Evolutionary conservation across 2,113 vertebrate species (phyloP), one percentile per base, ranked within the genome.

Genomic region (Maccullochella peelii): DNA sequence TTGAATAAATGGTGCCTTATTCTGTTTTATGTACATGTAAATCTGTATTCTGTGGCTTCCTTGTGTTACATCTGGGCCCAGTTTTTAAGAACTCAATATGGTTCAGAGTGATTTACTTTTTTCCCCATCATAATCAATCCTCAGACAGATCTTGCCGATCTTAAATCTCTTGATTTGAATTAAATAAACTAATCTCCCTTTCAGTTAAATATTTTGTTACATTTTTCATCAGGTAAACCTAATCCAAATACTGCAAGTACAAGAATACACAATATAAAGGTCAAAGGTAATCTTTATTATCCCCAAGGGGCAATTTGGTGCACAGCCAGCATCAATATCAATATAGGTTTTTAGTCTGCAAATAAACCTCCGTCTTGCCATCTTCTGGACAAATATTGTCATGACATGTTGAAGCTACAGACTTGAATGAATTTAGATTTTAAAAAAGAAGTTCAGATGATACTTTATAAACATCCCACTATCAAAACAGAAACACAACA

Each of bases 321-420:
- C n/a, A n/a, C n/a, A n/a, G n/a, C n/a, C n/a, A n/a, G n/a, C n/a
- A n/a, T n/a, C n/a, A n/a, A n/a, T n/a, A n/a, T n/a, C n/a, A n/a
- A n/a, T n/a, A 1, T 10, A 59, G 14, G 2, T 25, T 42, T 52
- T 54, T 2, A 49, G 12, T 63, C 14, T 44, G 47, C 2, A 74
- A 67, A 50, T 23, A 30, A 2, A 42, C 2, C 36, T 70, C 44
- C 0, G 40, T 23, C 25, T 12, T 16, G 67, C 67, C 67, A 65
- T 72, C 73, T 77, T 23, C 40, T 77, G 81, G 81, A 57, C 50
- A 66, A 49, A 83, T 82, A 18, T 7, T 52, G 25, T 73, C 66
- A 6, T 1, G 2, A 36, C 27, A 49, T 20, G 4, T 18, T 54
- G n/a, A 77, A 27, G 38, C 40, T 23, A 63, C n/a, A 72, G 15